Percentiles rank a stretch among this genome's conserved stretches.
These are phyloP conservation scores for Macrotrachela quadricornifera DNA, from an alignment of 1,140 invertebrate species.

Conservation along the genomic window DNA sequence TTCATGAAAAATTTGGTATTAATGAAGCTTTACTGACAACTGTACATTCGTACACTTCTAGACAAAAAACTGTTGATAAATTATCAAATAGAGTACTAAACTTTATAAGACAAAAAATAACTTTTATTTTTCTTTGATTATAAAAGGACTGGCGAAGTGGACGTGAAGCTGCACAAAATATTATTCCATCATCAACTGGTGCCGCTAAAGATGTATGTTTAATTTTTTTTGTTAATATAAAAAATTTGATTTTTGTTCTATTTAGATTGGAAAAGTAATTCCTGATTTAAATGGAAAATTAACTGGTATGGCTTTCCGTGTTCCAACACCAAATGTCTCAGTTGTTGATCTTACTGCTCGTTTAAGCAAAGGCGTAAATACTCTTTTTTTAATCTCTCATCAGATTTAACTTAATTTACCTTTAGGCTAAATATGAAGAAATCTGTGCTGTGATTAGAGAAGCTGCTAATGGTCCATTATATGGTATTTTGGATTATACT, in stretches of 20 bases:
- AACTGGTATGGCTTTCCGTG: constrained; percentile 95
- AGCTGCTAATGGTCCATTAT: constrained; percentile 48
- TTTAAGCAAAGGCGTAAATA: constrained; percentile 32
- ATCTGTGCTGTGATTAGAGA: constrained; percentile 75
- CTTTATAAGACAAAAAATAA: too few species aligned
- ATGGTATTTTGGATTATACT: constrained; percentile 74
- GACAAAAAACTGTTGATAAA: constrained; percentile 94
- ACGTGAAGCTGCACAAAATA: constrained; percentile 79
- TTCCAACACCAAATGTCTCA: constrained; percentile 80
- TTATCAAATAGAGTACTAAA: too few species aligned
- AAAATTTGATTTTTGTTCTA: too few species aligned
- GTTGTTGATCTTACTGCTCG: constrained; percentile 75
- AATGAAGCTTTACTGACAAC: constrained; percentile 94
- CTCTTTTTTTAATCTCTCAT: too few species aligned
- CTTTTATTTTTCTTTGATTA: too few species aligned
- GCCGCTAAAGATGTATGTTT: constrained; percentile 95
- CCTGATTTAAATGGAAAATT: constrained; percentile 36
- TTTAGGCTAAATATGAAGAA: constrained; percentile 58
- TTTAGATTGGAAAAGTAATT: constrained; percentile 37
- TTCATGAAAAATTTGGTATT: constrained; percentile 80
- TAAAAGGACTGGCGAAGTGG: constrained; percentile 93
- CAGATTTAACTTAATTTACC: too few species aligned
- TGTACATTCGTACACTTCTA: constrained; percentile 85
- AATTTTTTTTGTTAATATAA: too few species aligned
- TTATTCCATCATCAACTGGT: constrained; percentile 88